Percentiles rank a stretch among this genome's conserved stretches.
phyloP scores from a whole-genome alignment of 2,888 invertebrate genomes.

The Orthosia gothica region DNA sequence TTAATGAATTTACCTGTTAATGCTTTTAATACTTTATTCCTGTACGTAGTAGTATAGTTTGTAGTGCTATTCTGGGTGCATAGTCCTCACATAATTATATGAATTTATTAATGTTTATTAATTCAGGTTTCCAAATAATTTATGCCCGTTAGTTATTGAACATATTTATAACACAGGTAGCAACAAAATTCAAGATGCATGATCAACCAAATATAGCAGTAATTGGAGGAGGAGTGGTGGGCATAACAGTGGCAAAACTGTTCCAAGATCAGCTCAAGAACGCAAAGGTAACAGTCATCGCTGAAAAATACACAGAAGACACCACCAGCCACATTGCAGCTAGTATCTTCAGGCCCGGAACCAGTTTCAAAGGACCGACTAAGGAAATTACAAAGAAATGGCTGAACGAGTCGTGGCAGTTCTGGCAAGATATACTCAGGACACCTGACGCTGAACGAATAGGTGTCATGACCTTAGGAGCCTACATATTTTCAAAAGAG shows the following conservation, averaged over 20 bases:
- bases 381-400: constrained; percentile 94
- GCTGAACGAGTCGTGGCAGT: constrained; percentile 95
- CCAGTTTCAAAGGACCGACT: constrained; percentile 94
- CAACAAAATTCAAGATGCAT: constrained; percentile 71
- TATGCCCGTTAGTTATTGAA: background rate
- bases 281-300: constrained; percentile 93
- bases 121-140: background rate
- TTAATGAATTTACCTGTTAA: no score
- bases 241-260: constrained; percentile 95
- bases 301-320: constrained; percentile 94
- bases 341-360: constrained; percentile 96
- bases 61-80: no score
- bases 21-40: no score
- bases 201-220: constrained; percentile 92
- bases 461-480: constrained; percentile 94
- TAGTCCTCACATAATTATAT: no score
- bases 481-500: constrained; percentile 95
- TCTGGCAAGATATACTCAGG: constrained; percentile 94
- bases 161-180: constrained; percentile 3
- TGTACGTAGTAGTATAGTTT: no score
- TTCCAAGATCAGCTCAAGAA: constrained; percentile 93
- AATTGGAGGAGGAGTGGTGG: constrained; percentile 97
- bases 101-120: no score
- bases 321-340: constrained; percentile 97
- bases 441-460: constrained; percentile 93